Evolutionary conservation across 2,797 vertebrate genomes (phyloP).

Genomic region (Rhynchonycteris naso): DNA sequence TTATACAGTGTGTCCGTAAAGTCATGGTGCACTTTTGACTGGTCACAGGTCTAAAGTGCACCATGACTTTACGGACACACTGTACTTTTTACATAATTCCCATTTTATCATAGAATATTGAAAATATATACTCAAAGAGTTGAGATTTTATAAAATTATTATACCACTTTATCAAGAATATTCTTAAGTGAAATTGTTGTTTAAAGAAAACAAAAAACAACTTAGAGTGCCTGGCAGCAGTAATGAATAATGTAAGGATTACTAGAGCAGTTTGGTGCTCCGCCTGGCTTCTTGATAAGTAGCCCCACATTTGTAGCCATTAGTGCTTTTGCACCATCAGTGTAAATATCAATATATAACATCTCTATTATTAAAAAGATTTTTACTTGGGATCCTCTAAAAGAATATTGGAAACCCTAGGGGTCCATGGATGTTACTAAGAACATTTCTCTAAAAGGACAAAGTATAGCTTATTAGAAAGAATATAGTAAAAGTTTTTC

Average conservation of each 20-base stretch:
- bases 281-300: not conserved
- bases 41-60: no score
- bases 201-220: not conserved
- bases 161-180: not conserved
- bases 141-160: not conserved
- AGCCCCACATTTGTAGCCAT: not conserved
- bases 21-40: no score
- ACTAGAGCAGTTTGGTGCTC: not conserved
- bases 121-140: not conserved
- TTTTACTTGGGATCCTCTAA: not conserved
- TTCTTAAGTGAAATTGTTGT: not conserved
- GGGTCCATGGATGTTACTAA: not conserved
- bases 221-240: not conserved
- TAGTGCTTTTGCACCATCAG: not conserved
- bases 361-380: not conserved
- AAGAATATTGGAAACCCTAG: not conserved
- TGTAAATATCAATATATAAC: not conserved
- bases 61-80: no score
- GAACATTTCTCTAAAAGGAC: not conserved
- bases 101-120: not conserved
- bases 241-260: not conserved
- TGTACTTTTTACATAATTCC: not conserved
- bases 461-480: not conserved
- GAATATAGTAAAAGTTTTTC: not conserved
- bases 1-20: no score